phyloP scores from a whole-genome alignment of 2,888 invertebrate genomes.

The Hedychridium roseum region DNA sequence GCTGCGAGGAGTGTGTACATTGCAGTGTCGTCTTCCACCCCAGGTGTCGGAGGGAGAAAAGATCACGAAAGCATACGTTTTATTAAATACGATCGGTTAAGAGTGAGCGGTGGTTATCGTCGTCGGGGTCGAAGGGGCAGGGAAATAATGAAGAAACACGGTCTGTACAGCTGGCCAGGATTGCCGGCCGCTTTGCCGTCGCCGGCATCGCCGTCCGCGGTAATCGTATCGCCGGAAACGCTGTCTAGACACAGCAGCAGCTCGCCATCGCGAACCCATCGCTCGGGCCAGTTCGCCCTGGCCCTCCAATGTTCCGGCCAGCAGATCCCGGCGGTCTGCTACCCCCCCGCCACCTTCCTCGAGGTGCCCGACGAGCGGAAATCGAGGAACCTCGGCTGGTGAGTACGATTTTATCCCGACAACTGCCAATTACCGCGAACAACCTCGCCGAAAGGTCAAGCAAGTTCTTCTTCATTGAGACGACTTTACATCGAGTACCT shows the following conservation, averaged over 20 bases:
- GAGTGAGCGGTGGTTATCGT: too few species aligned
- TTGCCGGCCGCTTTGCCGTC: constrained; percentile 71
- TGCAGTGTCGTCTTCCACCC: too few species aligned
- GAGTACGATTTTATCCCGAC: constrained; percentile 64
- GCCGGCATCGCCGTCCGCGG: constrained; percentile 77
- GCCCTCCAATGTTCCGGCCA: constrained; percentile 66
- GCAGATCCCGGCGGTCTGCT: constrained; percentile 70
- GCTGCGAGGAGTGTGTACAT: too few species aligned
- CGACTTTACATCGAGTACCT: too few species aligned
- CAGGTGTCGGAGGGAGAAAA: too few species aligned
- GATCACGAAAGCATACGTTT: too few species aligned
- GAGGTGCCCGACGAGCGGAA: constrained; percentile 65
- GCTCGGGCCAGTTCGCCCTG: constrained; percentile 54
- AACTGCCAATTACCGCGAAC: too few species aligned
- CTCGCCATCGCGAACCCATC: constrained; percentile 66
- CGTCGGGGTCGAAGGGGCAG: not conserved
- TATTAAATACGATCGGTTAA: too few species aligned
- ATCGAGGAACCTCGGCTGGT: constrained; percentile 75
- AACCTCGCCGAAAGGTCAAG: too few species aligned
- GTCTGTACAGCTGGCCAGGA: constrained; percentile 60
- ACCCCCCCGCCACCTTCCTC: constrained; percentile 66
- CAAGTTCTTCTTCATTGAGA: too few species aligned
- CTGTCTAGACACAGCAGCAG: constrained; percentile 75
- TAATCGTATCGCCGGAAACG: constrained; percentile 79
- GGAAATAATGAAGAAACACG: constrained; percentile 28